phyloP scores from a whole-genome alignment of 2,888 invertebrate genomes.

The Lamellibrachia columna region DNA sequence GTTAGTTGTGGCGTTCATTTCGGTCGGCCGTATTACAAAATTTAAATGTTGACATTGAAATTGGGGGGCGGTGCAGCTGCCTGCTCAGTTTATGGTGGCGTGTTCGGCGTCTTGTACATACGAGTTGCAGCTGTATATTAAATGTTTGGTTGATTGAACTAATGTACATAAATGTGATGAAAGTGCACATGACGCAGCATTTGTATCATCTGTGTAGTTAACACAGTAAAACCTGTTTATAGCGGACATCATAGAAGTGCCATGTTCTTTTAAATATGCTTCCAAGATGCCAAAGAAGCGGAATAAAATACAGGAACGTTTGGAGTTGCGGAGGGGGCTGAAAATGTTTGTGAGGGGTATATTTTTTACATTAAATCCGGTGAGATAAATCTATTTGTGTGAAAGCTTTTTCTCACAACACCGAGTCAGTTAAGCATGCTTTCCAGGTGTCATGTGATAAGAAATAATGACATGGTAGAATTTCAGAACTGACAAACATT shows the following conservation, averaged over 20 bases:
- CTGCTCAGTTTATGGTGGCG: neutral
- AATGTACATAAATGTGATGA: neutral
- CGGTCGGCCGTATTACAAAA: neutral
- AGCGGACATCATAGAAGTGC: neutral
- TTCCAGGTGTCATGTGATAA: neutral
- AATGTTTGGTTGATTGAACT: constrained; percentile 1
- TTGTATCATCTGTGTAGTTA: neutral
- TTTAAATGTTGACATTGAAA: neutral
- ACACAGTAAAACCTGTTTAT: neutral
- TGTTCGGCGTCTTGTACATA: neutral
- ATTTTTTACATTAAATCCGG: neutral
- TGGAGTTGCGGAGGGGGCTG: neutral
- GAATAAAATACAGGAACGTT: neutral
- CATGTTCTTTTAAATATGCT: neutral
- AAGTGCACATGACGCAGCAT: neutral
- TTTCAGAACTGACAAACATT: neutral
- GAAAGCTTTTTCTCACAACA: neutral
- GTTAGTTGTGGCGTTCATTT: neutral
- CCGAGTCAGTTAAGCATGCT: neutral
- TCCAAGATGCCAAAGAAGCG: neutral
- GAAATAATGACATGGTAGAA: neutral
- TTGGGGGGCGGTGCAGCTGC: neutral
- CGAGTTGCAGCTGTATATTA: neutral
- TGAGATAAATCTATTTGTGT: neutral
- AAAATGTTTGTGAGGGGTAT: neutral